Conservation (phyloP, 2,888 invertebrate genomes). For the Phalera bucephala region DNA sequence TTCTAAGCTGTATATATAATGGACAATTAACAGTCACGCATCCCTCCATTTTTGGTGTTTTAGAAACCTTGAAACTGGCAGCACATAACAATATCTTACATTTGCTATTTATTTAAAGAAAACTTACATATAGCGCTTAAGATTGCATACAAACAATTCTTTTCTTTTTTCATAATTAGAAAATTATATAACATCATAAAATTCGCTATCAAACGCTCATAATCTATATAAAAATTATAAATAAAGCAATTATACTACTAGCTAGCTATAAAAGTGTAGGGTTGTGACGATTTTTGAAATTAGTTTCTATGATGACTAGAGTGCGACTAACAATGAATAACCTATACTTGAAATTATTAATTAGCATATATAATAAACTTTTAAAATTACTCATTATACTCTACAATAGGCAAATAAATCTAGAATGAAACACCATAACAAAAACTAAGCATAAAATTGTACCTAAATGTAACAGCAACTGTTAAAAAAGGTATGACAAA, state of each 20-base stretch:
- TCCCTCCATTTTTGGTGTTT: conserved; percentile 64
- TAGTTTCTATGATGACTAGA: background rate
- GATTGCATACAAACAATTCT: conserved; percentile 51
- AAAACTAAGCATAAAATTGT: too few species aligned
- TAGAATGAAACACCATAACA: too few species aligned
- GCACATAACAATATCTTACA: conserved; percentile 64
- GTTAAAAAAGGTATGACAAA: too few species aligned
- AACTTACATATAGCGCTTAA: conserved; percentile 50
- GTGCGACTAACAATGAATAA: background rate
- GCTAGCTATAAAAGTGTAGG: conserved; percentile 34
- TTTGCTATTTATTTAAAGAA: conserved; percentile 43
- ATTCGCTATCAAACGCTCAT: conserved; percentile 63
- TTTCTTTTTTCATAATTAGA: conserved; percentile 29
- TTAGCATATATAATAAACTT: too few species aligned
- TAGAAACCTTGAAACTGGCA: conserved; percentile 76
- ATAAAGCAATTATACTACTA: conserved; percentile 45
- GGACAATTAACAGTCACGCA: conserved; percentile 53
- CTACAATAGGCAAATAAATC: too few species aligned
- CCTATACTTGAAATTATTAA: too few species aligned
- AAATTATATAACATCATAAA: conserved; percentile 55
- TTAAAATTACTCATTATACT: too few species aligned
- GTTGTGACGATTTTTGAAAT: conserved; percentile 35
- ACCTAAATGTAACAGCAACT: too few species aligned
- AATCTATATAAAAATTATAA: conserved; percentile 47
- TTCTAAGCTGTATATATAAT: conserved; percentile 35